A percentile compares a stretch with the other conserved stretches of the same genome.
phyloP scores from a whole-genome alignment of 2,113 vertebrate genomes.

The Gymnarchus niloticus region DNA sequence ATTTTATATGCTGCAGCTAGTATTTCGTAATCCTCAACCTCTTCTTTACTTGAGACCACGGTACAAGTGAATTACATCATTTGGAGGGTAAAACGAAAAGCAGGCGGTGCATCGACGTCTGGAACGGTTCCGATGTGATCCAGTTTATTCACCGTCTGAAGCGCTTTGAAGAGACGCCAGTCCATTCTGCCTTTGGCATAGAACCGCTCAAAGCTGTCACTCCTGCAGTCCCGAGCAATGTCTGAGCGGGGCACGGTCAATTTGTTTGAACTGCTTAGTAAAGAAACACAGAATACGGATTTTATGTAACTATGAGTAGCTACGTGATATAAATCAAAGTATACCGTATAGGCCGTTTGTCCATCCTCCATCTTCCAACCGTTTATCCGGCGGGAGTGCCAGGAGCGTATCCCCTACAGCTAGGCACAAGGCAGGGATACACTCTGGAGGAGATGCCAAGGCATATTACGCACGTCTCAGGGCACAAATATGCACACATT shows the following conservation, averaged over 20 bases:
- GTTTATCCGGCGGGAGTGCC: neutral
- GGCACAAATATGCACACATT: too few relatives aligned
- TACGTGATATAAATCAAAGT: neutral
- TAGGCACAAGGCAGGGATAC: neutral
- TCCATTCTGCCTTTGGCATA: neutral
- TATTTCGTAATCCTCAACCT: neutral
- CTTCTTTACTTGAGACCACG: neutral
- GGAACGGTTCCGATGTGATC: neutral
- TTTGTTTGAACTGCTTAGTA: neutral
- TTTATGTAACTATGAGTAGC: neutral
- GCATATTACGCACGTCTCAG: too few relatives aligned
- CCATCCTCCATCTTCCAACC: neutral
- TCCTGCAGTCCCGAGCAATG: neutral
- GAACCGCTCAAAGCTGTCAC: neutral
- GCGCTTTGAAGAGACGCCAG: neutral
- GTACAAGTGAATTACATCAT: slow-evolving; percentile 1
- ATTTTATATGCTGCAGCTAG: neutral
- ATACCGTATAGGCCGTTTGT: neutral
- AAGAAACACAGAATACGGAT: neutral
- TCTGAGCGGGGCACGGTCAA: neutral
- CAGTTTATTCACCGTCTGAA: neutral
- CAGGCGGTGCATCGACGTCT: neutral
- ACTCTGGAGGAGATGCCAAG: neutral
- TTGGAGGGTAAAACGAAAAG: neutral
- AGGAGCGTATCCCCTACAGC: neutral